These are phyloP conservation scores for Anorthoa munda DNA, from an alignment of 2,888 invertebrate species.

Conservation along the genomic window DNA sequence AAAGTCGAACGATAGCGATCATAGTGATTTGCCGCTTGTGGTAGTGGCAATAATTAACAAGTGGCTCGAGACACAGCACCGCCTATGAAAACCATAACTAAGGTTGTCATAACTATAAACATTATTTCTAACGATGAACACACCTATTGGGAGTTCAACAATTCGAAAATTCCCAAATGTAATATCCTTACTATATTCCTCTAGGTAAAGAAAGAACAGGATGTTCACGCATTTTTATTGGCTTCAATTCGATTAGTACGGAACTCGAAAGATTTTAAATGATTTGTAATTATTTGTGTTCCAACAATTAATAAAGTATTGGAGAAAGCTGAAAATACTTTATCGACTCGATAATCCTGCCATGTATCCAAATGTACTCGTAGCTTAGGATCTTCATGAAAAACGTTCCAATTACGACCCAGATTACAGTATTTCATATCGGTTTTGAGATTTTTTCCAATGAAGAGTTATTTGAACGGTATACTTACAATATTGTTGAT, in stretches of 20 bases:
- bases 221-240: slow-evolving; percentile 13
- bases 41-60: slow-evolving; percentile 51
- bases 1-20: slow-evolving; percentile 55
- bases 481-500: slow-evolving; percentile 43
- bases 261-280: slow-evolving; percentile 10
- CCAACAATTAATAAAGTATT: slow-evolving; percentile 14
- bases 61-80: slow-evolving; percentile 23
- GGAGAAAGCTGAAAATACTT: slow-evolving; percentile 24
- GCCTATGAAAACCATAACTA: slow-evolving; percentile 33
- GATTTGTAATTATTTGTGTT: slow-evolving; percentile 7
- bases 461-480: slow-evolving; percentile 32
- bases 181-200: neutral
- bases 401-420: slow-evolving; percentile 11
- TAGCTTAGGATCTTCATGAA: slow-evolving; percentile 15
- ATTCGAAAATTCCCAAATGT: slow-evolving; percentile 8
- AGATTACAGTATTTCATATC: slow-evolving; percentile 22
- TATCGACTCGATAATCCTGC: slow-evolving; percentile 28
- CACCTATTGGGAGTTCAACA: slow-evolving; percentile 4
- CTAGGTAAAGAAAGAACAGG: neutral
- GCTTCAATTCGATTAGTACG: slow-evolving; percentile 14
- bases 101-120: slow-evolving; percentile 17
- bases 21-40: slow-evolving; percentile 53
- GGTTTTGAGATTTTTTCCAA: slow-evolving; percentile 23
- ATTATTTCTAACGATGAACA: slow-evolving; percentile 12
- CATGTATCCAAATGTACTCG: slow-evolving; percentile 7